These are phyloP conservation scores for Lepisosteus osseus DNA, from an alignment of 2,113 vertebrate genomes.

Conservation along the genomic window DNA sequence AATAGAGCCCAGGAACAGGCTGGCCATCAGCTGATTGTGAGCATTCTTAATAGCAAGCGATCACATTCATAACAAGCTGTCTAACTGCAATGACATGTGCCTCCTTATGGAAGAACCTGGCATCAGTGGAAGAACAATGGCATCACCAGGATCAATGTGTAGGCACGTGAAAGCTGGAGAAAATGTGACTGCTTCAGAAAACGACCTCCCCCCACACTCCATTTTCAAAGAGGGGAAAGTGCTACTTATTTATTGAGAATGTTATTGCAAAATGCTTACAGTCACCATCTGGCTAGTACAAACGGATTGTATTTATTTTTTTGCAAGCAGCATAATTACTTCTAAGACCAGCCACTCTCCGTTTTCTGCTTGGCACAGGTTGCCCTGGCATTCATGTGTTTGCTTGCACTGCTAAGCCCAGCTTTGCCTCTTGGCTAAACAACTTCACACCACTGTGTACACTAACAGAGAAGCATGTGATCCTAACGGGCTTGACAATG, in stretches of 20 bases:
- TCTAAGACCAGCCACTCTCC: conserved; percentile 27
- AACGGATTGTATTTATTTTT: conserved; percentile 22
- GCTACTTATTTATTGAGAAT: conserved; percentile 36
- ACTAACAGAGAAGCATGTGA: conserved; percentile 17
- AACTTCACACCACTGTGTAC: conserved; percentile 24
- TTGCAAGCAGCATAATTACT: conserved; percentile 14
- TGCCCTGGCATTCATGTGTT: not conserved
- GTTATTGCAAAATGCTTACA: conserved; percentile 35
- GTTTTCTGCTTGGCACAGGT: conserved; percentile 10
- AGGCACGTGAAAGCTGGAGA: too few species aligned
- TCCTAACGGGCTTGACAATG: not conserved
- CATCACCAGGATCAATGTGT: too few species aligned
- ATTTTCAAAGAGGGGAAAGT: conserved; percentile 21
- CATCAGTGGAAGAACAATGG: too few species aligned
- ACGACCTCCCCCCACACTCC: not conserved
- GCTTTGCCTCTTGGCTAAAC: conserved; percentile 17
- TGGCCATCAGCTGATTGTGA: too few species aligned
- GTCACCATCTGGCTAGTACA: conserved; percentile 37
- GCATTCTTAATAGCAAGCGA: too few species aligned
- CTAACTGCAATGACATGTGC: too few species aligned
- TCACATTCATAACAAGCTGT: too few species aligned
- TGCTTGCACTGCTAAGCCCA: not conserved
- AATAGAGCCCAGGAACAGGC: too few species aligned
- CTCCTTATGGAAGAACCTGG: too few species aligned
- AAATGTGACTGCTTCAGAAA: not conserved